Conservation (phyloP, 2,797 vertebrate species). For the Crypturellus tataupa region DNA sequence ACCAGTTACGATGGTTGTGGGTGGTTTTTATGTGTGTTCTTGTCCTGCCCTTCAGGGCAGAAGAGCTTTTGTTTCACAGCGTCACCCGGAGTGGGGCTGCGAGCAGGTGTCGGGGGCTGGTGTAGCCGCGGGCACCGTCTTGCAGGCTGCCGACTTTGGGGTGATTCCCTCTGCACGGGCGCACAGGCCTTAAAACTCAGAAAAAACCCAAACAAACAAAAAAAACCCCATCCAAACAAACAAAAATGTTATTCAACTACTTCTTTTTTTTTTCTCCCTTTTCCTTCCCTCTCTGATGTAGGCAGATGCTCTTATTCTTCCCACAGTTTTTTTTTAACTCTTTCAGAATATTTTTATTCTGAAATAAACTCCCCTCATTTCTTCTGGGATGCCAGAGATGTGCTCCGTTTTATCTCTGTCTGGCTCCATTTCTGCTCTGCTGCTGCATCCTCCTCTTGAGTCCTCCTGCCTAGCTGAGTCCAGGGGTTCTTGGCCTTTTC, state of each 20-base stretch:
- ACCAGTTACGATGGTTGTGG: slow-evolving; percentile 51
- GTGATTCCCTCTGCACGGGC: background rate
- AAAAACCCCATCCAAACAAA: too few species aligned
- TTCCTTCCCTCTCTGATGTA: background rate
- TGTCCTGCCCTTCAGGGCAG: background rate
- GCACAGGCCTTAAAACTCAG: background rate
- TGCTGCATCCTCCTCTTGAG: accelerated
- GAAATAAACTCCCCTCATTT: background rate
- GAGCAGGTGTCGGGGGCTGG: background rate
- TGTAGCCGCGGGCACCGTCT: background rate
- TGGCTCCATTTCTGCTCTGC: background rate
- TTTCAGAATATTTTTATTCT: background rate
- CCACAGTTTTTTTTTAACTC: background rate
- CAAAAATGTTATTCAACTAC: background rate
- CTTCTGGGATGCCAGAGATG: background rate
- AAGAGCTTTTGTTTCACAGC: background rate
- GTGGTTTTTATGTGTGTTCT: background rate
- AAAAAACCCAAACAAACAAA: background rate
- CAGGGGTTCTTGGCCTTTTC: accelerated
- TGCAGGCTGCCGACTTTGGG: background rate
- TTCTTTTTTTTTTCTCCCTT: background rate
- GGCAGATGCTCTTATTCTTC: background rate
- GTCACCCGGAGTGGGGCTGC: background rate
- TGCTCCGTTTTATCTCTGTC: background rate
- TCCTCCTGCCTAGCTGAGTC: background rate